A percentile compares a stretch with the other conserved stretches of the same genome.
phyloP scores from a whole-genome alignment of 2,888 invertebrate genomes.

The Apoderus coryli region DNA sequence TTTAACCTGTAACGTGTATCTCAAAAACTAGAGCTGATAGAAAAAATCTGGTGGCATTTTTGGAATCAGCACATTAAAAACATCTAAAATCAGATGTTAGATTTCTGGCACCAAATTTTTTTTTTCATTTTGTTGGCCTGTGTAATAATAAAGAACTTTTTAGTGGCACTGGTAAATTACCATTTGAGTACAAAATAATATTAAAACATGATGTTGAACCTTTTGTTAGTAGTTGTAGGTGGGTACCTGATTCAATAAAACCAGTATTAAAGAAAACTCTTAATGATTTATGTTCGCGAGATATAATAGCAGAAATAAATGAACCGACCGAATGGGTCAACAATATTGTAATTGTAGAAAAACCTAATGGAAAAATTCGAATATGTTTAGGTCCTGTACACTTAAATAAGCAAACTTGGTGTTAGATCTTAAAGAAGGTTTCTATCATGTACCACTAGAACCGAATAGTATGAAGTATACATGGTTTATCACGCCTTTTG shows the following conservation, averaged over 20 bases:
- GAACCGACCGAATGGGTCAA: slow-evolving; percentile 9
- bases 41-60: too few species aligned
- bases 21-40: too few species aligned
- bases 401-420: slow-evolving; percentile 14
- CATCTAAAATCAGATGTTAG: too few species aligned
- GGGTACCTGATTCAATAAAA: slow-evolving; percentile 5
- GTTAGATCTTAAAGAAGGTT: slow-evolving; percentile 18
- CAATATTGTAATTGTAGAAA: slow-evolving; percentile 9
- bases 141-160: too few species aligned
- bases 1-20: too few species aligned
- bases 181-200: slow-evolving; percentile 5
- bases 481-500: slow-evolving; percentile 20
- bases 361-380: slow-evolving; percentile 6
- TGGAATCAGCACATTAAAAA: too few species aligned
- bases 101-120: too few species aligned
- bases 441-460: slow-evolving; percentile 18
- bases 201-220: slow-evolving; percentile 4
- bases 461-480: slow-evolving; percentile 16
- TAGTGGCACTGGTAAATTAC: slow-evolving; percentile 5
- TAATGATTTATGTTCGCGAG: slow-evolving; percentile 5
- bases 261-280: slow-evolving; percentile 5
- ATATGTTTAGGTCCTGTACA: slow-evolving; percentile 17
- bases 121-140: too few species aligned
- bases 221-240: slow-evolving; percentile 1
- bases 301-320: slow-evolving; percentile 8